Percentiles rank a stretch among this genome's conserved stretches.
Evolutionary conservation across 2,113 vertebrate species (phyloP).

Genomic region (Xenus cinereus): DNA sequence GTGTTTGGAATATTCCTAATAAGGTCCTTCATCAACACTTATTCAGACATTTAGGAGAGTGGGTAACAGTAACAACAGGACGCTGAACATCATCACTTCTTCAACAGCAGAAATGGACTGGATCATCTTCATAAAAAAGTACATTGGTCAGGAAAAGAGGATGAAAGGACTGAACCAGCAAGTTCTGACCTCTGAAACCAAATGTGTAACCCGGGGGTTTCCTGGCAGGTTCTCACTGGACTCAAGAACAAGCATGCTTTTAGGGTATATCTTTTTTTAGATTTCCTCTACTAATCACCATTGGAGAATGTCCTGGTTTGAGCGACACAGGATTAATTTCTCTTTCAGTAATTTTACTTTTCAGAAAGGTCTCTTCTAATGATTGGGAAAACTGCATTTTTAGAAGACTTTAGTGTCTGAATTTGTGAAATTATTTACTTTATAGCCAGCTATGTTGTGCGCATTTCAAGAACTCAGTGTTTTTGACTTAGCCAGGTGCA

Average conservation of each 20-base stretch:
- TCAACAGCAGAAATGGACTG: not conserved
- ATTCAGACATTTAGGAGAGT: not conserved
- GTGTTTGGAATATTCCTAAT: not conserved
- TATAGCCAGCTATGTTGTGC: not conserved
- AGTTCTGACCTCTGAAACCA: not conserved
- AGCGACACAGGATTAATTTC: not conserved
- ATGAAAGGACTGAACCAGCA: not conserved
- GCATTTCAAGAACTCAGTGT: not conserved
- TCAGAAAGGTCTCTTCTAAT: not conserved
- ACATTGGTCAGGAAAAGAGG: not conserved
- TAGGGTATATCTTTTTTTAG: not conserved
- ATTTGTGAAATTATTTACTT: not conserved
- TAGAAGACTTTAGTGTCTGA: not conserved
- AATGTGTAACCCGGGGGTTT: not conserved
- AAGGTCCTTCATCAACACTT: not conserved
- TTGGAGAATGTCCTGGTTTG: not conserved
- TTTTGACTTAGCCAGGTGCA: not conserved
- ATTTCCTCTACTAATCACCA: not conserved
- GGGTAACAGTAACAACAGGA: not conserved
- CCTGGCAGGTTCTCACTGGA: not conserved
- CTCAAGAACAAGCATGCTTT: not conserved
- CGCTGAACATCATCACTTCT: accelerated
- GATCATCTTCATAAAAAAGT: not conserved
- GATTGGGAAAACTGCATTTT: not conserved
- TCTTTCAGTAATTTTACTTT: not conserved